A percentile compares a stretch with the other conserved stretches of the same genome.
Conservation (phyloP, 1,140 invertebrate genomes). For the Dinoponera quadriceps region DNA sequence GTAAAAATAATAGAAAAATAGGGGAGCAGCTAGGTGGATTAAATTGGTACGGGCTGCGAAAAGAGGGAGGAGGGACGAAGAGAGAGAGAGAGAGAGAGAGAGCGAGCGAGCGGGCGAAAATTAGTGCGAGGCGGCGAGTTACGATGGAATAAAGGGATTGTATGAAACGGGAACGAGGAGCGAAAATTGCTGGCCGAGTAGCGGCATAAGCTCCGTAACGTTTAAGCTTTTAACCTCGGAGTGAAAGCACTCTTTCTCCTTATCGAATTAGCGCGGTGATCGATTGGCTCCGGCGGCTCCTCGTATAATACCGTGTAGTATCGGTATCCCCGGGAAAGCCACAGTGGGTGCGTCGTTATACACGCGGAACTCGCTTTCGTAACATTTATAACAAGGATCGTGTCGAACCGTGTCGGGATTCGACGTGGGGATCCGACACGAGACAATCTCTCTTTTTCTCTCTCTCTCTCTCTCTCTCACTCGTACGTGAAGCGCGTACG, state of each 20-base stretch:
- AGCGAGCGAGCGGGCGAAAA: conserved; percentile 7
- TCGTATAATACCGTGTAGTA: no score
- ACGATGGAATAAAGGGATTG: conserved; percentile 17
- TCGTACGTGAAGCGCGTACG: neutral
- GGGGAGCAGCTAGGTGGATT: conserved; percentile 17
- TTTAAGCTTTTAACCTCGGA: neutral
- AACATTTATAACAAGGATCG: no score
- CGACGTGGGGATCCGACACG: no score
- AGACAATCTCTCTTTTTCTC: no score
- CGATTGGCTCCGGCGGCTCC: no score
- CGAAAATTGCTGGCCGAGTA: conserved; percentile 17
- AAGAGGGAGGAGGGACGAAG: neutral
- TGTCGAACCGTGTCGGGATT: no score
- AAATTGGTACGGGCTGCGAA: conserved; percentile 12
- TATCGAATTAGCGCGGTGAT: neutral
- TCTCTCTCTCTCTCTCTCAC: no score
- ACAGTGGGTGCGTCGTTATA: no score
- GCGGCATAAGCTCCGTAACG: neutral
- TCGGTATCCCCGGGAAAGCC: no score
- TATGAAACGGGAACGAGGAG: conserved; percentile 18
- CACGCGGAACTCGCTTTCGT: no score
- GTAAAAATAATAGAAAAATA: conserved; percentile 31
- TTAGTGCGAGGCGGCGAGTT: conserved; percentile 6
- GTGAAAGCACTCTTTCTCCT: neutral
- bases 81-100: no score